Conservation (phyloP, 2,888 invertebrate species). For the Allolobophora icterica region DNA sequence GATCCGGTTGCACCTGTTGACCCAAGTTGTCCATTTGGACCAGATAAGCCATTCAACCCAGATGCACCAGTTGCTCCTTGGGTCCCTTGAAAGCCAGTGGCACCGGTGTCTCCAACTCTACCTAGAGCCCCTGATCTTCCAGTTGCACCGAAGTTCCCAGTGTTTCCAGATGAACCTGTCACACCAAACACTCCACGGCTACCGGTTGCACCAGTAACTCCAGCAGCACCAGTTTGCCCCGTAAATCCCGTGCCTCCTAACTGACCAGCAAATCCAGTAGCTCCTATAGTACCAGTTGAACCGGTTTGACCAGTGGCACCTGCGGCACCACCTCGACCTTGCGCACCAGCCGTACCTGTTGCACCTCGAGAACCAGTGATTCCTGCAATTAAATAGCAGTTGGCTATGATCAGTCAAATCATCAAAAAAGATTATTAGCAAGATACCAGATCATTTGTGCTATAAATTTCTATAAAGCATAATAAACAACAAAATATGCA, state of each 20-base stretch:
- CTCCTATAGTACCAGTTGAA: neutral
- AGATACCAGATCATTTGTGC: neutral
- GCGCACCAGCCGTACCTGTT: slow-evolving; percentile 21
- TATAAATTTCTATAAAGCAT: neutral
- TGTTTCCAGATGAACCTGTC: neutral
- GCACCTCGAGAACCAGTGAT: slow-evolving; percentile 18
- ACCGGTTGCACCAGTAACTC: neutral
- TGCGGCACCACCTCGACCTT: slow-evolving; percentile 20
- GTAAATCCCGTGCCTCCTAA: neutral
- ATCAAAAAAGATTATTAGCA: neutral
- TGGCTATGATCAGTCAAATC: slow-evolving; percentile 12
- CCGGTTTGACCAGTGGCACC: slow-evolving; percentile 31
- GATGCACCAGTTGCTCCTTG: slow-evolving; percentile 26
- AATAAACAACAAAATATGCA: neutral
- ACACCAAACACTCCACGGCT: neutral
- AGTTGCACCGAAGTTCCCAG: neutral
- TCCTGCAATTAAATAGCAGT: neutral
- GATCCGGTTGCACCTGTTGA: slow-evolving; percentile 24
- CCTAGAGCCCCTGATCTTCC: neutral
- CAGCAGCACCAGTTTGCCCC: neutral
- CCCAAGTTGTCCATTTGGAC: slow-evolving; percentile 2
- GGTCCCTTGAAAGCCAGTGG: slow-evolving; percentile 18
- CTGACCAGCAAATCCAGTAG: neutral
- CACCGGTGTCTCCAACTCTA: neutral
- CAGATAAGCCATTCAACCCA: neutral